phyloP scores from a whole-genome alignment of 2,888 invertebrate species.

The Tipula helvola region DNA sequence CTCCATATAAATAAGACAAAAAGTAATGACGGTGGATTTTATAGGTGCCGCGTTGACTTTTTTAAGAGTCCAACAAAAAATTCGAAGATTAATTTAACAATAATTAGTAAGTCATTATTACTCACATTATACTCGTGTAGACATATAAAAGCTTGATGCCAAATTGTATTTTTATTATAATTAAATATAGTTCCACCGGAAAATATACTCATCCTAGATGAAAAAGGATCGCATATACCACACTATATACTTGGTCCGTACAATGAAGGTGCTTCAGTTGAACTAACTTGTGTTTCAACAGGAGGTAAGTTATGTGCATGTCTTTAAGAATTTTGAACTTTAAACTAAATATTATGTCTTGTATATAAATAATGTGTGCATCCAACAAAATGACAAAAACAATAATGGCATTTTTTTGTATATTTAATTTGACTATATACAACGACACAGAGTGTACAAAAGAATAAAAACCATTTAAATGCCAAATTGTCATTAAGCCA shows the following conservation, averaged over 20 bases:
- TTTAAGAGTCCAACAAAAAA: slow-evolving; percentile 45
- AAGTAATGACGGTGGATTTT: slow-evolving; percentile 41
- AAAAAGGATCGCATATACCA: slow-evolving; percentile 53
- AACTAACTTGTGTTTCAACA: slow-evolving; percentile 58
- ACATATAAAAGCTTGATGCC: not conserved
- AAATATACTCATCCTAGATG: slow-evolving; percentile 56
- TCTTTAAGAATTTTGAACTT: not conserved
- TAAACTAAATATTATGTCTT: not conserved
- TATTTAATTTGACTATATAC: not conserved
- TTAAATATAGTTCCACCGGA: slow-evolving; percentile 56
- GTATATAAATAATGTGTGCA: not conserved
- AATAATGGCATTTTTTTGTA: not conserved
- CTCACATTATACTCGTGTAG: not conserved
- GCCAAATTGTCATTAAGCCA: slow-evolving; percentile 9
- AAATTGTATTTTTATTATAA: slow-evolving; percentile 12
- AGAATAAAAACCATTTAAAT: not conserved
- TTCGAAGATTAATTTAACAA: slow-evolving; percentile 45
- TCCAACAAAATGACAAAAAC: not conserved
- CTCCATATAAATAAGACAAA: slow-evolving; percentile 34
- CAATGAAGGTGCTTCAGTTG: slow-evolving; percentile 56
- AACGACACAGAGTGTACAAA: not conserved
- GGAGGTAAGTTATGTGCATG: slow-evolving; percentile 45
- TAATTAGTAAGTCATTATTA: slow-evolving; percentile 39
- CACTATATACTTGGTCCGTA: slow-evolving; percentile 62
- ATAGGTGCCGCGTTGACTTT: slow-evolving; percentile 47